A percentile compares a stretch with the other conserved stretches of the same genome.
These are phyloP conservation scores for Onychostoma macrolepis DNA, from an alignment of 2,113 vertebrate species.

Conservation along the genomic window DNA sequence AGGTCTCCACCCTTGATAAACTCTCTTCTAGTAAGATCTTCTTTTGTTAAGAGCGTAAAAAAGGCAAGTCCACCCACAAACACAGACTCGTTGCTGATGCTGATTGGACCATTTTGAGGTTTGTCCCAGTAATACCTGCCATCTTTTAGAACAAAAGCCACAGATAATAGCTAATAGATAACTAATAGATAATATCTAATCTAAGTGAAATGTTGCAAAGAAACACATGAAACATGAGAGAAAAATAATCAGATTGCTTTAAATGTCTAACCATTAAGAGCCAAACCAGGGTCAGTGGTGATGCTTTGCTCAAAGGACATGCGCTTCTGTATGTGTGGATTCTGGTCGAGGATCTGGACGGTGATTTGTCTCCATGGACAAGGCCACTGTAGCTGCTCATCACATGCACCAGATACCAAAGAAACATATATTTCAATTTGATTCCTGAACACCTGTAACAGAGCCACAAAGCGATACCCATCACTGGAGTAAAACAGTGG, in stretches of 20 bases:
- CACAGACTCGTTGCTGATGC: constrained; percentile 74
- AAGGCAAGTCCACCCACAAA: constrained; percentile 59
- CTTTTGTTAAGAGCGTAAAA: constrained; percentile 71
- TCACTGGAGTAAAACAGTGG: constrained; percentile 78
- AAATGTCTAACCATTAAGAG: background rate
- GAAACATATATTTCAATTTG: constrained; percentile 65
- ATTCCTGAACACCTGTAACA: rapidly evolving
- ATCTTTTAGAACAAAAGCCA: background rate
- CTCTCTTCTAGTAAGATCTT: constrained; percentile 72
- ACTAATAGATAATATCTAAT: too few relatives aligned
- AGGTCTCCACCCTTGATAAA: constrained; percentile 78
- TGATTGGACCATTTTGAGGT: constrained; percentile 68
- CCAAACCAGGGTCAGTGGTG: constrained; percentile 72
- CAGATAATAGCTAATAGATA: background rate
- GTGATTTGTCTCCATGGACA: constrained; percentile 68
- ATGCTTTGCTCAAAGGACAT: constrained; percentile 76
- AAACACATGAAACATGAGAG: background rate
- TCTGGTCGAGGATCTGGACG: too few relatives aligned
- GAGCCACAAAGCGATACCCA: constrained; percentile 80
- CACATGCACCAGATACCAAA: constrained; percentile 80
- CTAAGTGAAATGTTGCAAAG: background rate
- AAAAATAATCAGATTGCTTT: background rate
- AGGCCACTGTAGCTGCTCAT: constrained; percentile 81
- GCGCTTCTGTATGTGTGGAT: too few relatives aligned
- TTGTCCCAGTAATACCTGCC: constrained; percentile 69